These are phyloP conservation scores for Drosophila rubida DNA, from an alignment of 2,888 invertebrate genomes.

Conservation along the genomic window DNA sequence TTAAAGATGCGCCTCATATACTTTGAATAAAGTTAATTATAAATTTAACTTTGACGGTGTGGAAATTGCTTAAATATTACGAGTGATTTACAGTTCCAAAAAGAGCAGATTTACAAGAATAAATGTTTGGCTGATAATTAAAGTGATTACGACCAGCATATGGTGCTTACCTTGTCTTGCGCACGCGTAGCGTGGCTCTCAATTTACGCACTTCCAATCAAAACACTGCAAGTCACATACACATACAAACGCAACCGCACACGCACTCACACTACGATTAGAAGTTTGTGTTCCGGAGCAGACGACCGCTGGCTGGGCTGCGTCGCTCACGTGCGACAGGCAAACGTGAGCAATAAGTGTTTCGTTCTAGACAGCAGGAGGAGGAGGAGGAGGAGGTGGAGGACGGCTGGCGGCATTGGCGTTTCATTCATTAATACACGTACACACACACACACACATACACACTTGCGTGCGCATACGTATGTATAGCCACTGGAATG, in stretches of 20 bases:
- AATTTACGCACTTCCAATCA: slow-evolving; percentile 58
- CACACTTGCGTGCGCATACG: slow-evolving; percentile 12
- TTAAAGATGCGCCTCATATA: slow-evolving; percentile 51
- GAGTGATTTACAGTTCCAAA: too few relatives aligned
- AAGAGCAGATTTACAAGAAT: neutral
- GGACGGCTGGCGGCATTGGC: slow-evolving; percentile 67
- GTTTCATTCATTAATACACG: slow-evolving; percentile 77
- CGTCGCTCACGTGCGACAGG: slow-evolving; percentile 59
- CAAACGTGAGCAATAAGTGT: slow-evolving; percentile 55
- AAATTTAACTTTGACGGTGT: neutral
- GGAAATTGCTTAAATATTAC: too few relatives aligned
- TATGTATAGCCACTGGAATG: slow-evolving; percentile 59
- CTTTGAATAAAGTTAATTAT: slow-evolving; percentile 42
- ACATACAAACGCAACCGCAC: slow-evolving; percentile 3
- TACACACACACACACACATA: slow-evolving; percentile 26
- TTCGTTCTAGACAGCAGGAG: slow-evolving; percentile 15
- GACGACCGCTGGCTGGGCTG: slow-evolving; percentile 19
- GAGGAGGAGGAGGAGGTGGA: slow-evolving; percentile 5
- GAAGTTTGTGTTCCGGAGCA: slow-evolving; percentile 22
- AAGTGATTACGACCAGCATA: neutral
- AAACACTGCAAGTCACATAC: slow-evolving; percentile 36
- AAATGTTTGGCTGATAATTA: slow-evolving; percentile 5
- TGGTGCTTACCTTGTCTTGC: slow-evolving; percentile 8
- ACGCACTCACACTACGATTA: neutral
- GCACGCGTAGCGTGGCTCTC: slow-evolving; percentile 52